Conservation (phyloP, 2,113 vertebrate genomes). For the Mellivora capensis region DNA sequence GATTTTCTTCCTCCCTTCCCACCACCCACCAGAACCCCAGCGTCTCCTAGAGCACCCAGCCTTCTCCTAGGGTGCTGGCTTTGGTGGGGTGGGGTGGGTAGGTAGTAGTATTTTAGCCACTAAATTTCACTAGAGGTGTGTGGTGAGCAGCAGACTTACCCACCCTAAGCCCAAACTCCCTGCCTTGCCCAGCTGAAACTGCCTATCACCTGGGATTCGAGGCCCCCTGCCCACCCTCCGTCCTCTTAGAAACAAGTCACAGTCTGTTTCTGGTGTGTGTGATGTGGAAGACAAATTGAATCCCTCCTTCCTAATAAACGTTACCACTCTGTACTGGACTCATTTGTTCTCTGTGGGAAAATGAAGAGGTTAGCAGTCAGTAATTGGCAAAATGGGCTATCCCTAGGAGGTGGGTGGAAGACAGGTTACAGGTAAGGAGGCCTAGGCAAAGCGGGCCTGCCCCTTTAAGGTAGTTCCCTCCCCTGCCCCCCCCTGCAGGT, state of each 20-base stretch:
- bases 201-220: not conserved
- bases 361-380: not conserved
- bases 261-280: not conserved
- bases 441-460: slow-evolving; percentile 51
- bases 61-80: not conserved
- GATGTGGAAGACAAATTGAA: not conserved
- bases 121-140: slow-evolving; percentile 5
- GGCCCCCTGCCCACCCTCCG: not conserved
- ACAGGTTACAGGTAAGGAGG: not conserved
- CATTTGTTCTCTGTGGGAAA: slow-evolving; percentile 37
- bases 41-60: not conserved
- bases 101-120: slow-evolving; percentile 10
- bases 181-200: slow-evolving; percentile 5
- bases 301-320: slow-evolving; percentile 66
- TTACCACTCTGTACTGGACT: slow-evolving; percentile 31
- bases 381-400: not conserved
- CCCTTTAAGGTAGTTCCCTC: slow-evolving; percentile 75
- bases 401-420: not conserved
- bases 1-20: not conserved
- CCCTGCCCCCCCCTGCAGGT: slow-evolving; percentile 49
- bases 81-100: not conserved
- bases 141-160: not conserved
- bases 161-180: not conserved
- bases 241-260: slow-evolving; percentile 25
- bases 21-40: not conserved